Base-by-base conservation (phyloP, 1,140 invertebrate genomes). In the Drosophila parabipectinata region DNA sequence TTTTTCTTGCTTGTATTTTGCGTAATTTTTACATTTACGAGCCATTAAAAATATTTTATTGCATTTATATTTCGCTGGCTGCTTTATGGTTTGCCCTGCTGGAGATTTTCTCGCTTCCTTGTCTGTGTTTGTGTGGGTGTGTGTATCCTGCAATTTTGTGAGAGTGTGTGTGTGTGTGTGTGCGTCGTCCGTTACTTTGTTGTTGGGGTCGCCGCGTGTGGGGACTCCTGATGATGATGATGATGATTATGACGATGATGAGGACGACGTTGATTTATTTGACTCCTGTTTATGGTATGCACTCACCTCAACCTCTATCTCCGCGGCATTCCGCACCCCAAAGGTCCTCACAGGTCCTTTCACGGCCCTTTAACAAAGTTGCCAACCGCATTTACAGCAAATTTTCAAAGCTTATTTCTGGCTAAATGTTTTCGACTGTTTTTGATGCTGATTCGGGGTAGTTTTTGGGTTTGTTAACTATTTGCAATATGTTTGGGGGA, bases 1-100 rank as follows among this genome's bases (percentile, higher is more conserved):
- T 45, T 45, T 10, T 21, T 61, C 67, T 55, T 62, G 68, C 18
- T 28, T 63, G 47, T 75, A 74, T 80, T 76, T 80, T 80, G 66
- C 78, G 78, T 81, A 81, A 81, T 81, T 81, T 81, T 81, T 77
- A 81, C 78, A 81, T 81, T 81, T 81, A 81, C 78, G 78, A 81
- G 78, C 78, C 78, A 81, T 81, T 81, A 81, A 81, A 81, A 81
- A 81, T 81, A 81, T 81, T 81, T 81, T 81, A 81, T 81, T 81
- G 78, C 78, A 81, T 81, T 81, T 81, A 81, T 81, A 81, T 81
- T 81, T 81, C 67, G 66, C 72, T 81, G 78, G 78, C 77, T 81
- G 72, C 78, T 81, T 81, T 81, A 81, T 81, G 67, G 72, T 64
- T 59, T 34, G 67, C 62, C 72, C 78, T 72, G 78, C 73, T 77